Percentiles rank a stretch among this genome's conserved stretches.
phyloP scores from a whole-genome alignment of 2,113 vertebrate species.

The Acanthisitta chloris region DNA sequence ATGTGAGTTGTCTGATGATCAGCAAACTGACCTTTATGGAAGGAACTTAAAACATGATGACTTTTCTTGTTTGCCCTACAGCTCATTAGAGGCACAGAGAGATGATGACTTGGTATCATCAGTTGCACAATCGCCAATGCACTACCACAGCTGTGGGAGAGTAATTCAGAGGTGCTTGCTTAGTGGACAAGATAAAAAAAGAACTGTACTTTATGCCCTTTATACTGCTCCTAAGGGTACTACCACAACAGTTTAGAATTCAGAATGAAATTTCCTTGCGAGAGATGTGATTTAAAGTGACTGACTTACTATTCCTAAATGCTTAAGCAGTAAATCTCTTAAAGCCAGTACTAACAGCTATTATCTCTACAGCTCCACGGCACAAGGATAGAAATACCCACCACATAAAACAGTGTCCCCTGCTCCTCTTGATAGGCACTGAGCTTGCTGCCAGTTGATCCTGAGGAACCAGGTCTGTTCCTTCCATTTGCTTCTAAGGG shows the following conservation, averaged over 20 bases:
- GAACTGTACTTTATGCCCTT: neutral
- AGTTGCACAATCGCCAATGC: neutral
- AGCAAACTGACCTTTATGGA: neutral
- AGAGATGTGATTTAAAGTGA: neutral
- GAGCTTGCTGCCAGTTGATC: neutral
- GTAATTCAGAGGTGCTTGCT: neutral
- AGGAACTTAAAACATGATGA: neutral
- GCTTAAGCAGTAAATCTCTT: neutral
- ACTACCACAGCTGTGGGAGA: neutral
- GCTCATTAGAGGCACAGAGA: neutral
- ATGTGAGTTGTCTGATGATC: neutral
- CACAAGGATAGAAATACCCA: neutral
- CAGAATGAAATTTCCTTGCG: neutral
- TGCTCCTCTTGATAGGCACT: neutral
- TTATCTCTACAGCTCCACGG: neutral
- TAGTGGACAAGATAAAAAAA: neutral
- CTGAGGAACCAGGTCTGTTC: neutral
- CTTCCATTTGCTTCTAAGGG: neutral
- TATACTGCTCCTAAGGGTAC: neutral
- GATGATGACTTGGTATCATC: neutral
- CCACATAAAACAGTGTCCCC: neutral
- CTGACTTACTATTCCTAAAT: neutral
- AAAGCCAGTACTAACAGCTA: neutral
- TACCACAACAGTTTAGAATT: neutral
- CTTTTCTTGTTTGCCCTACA: neutral